Evolutionary conservation across 2,797 vertebrate genomes (phyloP).

Genomic region (Mus minutoides): DNA sequence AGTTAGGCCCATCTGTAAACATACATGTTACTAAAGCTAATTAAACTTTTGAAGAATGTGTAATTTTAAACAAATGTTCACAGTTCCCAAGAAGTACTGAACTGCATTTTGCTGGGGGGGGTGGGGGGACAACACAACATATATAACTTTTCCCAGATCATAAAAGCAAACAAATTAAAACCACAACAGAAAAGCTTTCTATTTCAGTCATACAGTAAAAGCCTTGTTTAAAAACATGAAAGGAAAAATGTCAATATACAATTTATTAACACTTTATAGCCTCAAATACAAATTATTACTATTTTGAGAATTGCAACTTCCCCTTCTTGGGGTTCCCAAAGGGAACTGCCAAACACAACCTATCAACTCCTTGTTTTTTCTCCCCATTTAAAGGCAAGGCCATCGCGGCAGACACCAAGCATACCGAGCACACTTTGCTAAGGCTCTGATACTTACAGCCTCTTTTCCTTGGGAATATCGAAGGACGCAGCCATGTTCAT

Average conservation of each 20-base stretch:
- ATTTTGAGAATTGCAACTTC: constrained; percentile 29
- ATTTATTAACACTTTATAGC: neutral
- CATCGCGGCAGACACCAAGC: neutral
- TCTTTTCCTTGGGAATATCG: constrained; percentile 96
- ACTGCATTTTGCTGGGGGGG: neutral
- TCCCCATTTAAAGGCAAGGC: neutral
- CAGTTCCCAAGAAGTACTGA: neutral
- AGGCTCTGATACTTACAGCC: constrained; percentile 90
- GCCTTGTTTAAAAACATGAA: neutral
- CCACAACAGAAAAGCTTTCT: neutral
- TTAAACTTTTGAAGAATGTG: constrained; percentile 33
- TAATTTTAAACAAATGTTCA: constrained; percentile 48
- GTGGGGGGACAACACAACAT: too few species aligned
- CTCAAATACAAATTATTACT: constrained; percentile 50
- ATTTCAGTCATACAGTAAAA: constrained; percentile 14
- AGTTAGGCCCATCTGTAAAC: neutral
- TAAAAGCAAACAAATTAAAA: neutral
- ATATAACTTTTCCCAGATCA: neutral
- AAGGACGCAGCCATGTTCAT: constrained; percentile 99
- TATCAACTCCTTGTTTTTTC: neutral
- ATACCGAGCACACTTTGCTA: neutral
- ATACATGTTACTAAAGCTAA: constrained; percentile 32
- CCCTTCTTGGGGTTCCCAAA: neutral
- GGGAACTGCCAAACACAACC: neutral
- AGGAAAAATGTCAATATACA: constrained; percentile 31